Conservation (phyloP, 2,888 invertebrate species). For the Girardia tigrina region DNA sequence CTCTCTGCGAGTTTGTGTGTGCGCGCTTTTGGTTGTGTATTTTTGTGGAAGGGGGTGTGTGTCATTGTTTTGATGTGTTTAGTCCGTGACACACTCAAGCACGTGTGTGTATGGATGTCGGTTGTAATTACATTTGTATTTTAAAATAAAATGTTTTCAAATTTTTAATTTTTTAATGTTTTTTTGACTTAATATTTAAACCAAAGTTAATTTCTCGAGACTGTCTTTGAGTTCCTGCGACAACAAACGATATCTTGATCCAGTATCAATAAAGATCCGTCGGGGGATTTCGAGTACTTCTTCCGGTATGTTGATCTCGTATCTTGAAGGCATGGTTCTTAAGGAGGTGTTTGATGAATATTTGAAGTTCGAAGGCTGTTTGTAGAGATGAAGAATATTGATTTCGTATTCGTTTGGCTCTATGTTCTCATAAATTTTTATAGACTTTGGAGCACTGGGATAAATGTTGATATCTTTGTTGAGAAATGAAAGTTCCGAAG, state of each 20-base stretch:
- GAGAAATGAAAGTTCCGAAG: neutral
- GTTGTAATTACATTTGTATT: too few species aligned
- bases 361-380: neutral
- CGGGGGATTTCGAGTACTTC: neutral
- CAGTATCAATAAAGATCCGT: neutral
- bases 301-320: neutral
- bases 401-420: conserved; percentile 7
- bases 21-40: too few species aligned
- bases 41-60: too few species aligned
- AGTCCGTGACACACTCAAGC: too few species aligned
- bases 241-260: neutral
- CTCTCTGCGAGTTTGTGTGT: too few species aligned
- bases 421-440: conserved; percentile 12
- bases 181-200: neutral
- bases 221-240: conserved; percentile 13
- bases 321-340: neutral
- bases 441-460: neutral
- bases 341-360: neutral
- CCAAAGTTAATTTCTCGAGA: conserved; percentile 4
- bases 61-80: too few species aligned
- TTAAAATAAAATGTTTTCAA: too few species aligned
- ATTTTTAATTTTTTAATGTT: too few species aligned
- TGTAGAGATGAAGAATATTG: conserved; percentile 4
- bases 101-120: too few species aligned
- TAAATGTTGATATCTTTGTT: neutral